Evolutionary conservation across 2,797 vertebrate genomes (phyloP), one percentile per base, ranked within the genome.

Genomic region (Lagorchestes hirsutus): DNA sequence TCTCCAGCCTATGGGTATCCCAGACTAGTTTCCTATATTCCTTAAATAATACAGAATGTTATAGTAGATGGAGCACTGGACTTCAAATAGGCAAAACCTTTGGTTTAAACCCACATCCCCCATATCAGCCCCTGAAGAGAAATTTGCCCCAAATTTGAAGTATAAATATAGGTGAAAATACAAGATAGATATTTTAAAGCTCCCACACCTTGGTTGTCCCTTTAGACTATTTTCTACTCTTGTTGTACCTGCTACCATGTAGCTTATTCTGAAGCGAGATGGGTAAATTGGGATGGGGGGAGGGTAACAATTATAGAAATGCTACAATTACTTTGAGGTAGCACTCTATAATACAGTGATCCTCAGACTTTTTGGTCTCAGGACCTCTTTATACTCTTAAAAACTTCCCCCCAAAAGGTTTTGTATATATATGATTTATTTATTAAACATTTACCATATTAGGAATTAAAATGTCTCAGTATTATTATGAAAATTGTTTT

Each of bases 281-380:
- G 91, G 59, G 27, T 50, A 92, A 91, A 95, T 95, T 91, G 59
- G 95, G 50, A 90, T 91, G 92, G n/a, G n/a, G n/a, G 92, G n/a
- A 22, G n/a, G 31, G 8, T 46, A 8, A 46, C 8, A 82, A 12
- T 46, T 46, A 46, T 46, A 82, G n/a, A 22, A 74, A 46, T 82
- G 8, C 67, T 82, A 24, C 9, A 46, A 22, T 82, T 40, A 24
- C 67, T 82, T 2, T 40, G 40, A 3, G n/a, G 40, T 13, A 24
- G n/a, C 40, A 82, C 31, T 67, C 12, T 67, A 34, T 11, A 82
- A 82, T 24, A 82, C 22, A 46, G n/a, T 40, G 62, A n/a, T 74
- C 4, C 62, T n/a, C 62, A 24, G 22, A 46, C 40, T 82, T 46
- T 40, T 82, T 82, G 67, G n/a, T 40, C 67, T 22, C n/a, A 74